phyloP scores from a whole-genome alignment of 1,140 invertebrate species.

The Glossosoma conforme region DNA sequence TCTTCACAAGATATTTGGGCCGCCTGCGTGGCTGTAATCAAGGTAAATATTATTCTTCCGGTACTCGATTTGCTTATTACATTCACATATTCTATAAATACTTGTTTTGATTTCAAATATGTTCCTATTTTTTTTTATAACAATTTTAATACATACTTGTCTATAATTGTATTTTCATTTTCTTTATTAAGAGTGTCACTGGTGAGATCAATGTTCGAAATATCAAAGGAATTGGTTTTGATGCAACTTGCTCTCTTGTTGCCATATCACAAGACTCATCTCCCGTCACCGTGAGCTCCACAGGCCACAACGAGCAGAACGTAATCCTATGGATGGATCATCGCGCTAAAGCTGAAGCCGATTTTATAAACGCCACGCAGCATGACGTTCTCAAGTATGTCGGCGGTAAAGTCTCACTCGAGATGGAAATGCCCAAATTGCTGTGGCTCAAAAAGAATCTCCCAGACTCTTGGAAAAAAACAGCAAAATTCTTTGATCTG shows the following conservation, averaged over 20 bases:
- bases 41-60: conserved; percentile 59
- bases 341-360: conserved; percentile 75
- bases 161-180: too few relatives aligned
- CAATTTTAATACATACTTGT: too few relatives aligned
- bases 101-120: too few relatives aligned
- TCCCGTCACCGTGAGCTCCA: conserved; percentile 70
- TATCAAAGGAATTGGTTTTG: conserved; percentile 87
- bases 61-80: too few relatives aligned
- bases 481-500: conserved; percentile 81
- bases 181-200: too few relatives aligned
- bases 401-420: conserved; percentile 86
- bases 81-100: too few relatives aligned
- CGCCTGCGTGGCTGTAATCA: conserved; percentile 61
- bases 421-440: conserved; percentile 96
- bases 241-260: conserved; percentile 93
- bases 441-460: conserved; percentile 88
- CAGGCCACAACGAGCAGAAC: conserved; percentile 71
- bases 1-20: conserved; percentile 90
- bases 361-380: conserved; percentile 71
- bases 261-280: conserved; percentile 65
- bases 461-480: conserved; percentile 58
- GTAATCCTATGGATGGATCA: conserved; percentile 98
- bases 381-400: conserved; percentile 80
- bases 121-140: too few relatives aligned
- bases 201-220: too few relatives aligned